These are phyloP conservation scores for Hippoglossus hippoglossus DNA, from an alignment of 2,797 vertebrate species.

Conservation along the genomic window DNA sequence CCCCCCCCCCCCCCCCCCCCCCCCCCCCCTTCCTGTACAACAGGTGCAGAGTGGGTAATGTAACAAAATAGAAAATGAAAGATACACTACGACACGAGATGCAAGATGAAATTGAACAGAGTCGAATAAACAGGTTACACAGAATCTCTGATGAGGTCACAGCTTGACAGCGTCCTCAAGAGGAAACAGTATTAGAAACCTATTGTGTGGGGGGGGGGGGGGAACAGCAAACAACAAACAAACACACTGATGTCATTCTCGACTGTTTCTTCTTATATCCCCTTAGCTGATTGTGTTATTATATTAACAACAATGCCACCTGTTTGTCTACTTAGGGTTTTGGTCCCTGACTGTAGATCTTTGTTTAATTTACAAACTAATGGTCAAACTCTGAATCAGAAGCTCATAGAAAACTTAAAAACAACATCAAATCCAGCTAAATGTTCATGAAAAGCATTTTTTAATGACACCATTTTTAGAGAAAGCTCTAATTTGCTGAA, in stretches of 20 bases:
- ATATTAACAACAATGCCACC: not conserved
- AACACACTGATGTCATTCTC: not conserved
- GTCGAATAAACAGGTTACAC: constrained; percentile 2
- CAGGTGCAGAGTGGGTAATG: constrained; percentile 11
- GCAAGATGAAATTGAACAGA: constrained; percentile 6
- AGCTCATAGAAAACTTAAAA: not conserved
- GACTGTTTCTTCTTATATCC: not conserved
- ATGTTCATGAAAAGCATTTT: constrained; percentile 6
- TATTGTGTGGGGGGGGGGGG: not conserved
- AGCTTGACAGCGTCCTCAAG: not conserved
- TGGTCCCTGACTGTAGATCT: no score
- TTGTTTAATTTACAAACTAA: no score
- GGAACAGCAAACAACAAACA: not conserved
- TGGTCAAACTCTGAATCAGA: no score
- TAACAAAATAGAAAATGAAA: constrained; percentile 25
- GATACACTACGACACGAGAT: constrained; percentile 10
- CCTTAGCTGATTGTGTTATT: not conserved
- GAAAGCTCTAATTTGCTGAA: not conserved
- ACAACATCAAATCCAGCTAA: not conserved
- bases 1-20: no score
- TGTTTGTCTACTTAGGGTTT: not conserved
- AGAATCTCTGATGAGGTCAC: constrained; percentile 15
- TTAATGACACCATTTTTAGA: no score
- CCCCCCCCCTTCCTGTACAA: not conserved
- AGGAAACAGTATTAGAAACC: not conserved